Conservation (phyloP, 2,888 invertebrate genomes). For the Hedychridium roseum region DNA sequence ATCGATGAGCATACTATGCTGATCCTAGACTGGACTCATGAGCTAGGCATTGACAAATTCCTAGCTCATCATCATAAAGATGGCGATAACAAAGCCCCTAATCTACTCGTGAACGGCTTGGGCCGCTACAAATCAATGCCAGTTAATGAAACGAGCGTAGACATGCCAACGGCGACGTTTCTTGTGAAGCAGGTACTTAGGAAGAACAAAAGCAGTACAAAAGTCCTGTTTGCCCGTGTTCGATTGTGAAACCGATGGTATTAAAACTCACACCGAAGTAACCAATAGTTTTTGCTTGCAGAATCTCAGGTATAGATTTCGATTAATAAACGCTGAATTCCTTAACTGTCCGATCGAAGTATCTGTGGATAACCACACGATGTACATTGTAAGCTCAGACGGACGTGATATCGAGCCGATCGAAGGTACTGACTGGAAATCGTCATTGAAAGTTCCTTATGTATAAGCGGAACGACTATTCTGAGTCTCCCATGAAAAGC, state of each 20-base stretch:
- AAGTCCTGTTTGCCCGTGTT: too few relatives aligned
- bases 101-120: constrained; percentile 82
- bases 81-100: constrained; percentile 84
- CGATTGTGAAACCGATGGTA: too few relatives aligned
- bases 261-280: too few relatives aligned
- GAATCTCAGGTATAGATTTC: constrained; percentile 80
- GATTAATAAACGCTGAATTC: constrained; percentile 86
- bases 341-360: constrained; percentile 87
- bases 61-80: constrained; percentile 84
- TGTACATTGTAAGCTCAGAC: constrained; percentile 81
- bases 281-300: constrained; percentile 57
- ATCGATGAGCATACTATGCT: constrained; percentile 81
- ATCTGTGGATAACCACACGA: constrained; percentile 83
- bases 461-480: not conserved
- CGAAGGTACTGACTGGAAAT: constrained; percentile 67
- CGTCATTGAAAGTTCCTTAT: constrained; percentile 1
- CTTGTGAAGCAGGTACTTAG: constrained; percentile 72
- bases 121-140: constrained; percentile 70
- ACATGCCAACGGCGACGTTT: constrained; percentile 72
- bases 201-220: too few relatives aligned
- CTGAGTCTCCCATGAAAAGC: not conserved
- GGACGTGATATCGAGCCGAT: constrained; percentile 80
- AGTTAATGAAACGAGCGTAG: constrained; percentile 56
- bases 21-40: constrained; percentile 85
- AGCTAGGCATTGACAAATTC: constrained; percentile 77